Conservation (phyloP, 37 sponge, comb jelly and placozoan genomes). For the Aplysina aerophoba region DNA sequence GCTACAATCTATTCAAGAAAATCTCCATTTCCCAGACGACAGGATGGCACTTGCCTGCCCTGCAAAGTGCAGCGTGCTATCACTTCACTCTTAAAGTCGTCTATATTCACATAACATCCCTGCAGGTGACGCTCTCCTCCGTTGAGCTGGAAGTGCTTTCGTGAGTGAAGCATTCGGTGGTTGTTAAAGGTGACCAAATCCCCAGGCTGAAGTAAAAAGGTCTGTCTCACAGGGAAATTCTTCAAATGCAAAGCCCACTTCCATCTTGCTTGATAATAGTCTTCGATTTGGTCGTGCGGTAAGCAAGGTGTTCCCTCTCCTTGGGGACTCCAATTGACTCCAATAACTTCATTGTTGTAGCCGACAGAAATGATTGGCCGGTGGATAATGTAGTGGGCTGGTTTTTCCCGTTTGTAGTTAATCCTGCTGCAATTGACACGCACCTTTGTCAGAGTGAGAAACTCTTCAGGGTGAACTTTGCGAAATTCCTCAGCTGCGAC, state of each 20-base stretch:
- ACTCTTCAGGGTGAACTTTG: conserved; percentile 41
- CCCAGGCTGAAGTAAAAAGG: conserved; percentile 57
- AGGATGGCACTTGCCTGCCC: neutral
- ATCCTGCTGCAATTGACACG: conserved; percentile 73
- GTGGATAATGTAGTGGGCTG: conserved; percentile 39
- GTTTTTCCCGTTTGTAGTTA: conserved; percentile 44
- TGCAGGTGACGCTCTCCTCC: conserved; percentile 58
- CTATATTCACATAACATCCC: conserved; percentile 70
- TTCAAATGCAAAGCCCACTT: conserved; percentile 20
- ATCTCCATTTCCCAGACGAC: neutral
- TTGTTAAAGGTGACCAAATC: conserved; percentile 66
- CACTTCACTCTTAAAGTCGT: conserved; percentile 59
- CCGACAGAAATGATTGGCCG: conserved; percentile 60
- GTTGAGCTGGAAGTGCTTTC: conserved; percentile 53
- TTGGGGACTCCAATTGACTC: conserved; percentile 51
- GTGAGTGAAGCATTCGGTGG: conserved; percentile 51
- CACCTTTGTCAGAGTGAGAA: conserved; percentile 48
- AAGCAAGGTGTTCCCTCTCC: conserved; percentile 55
- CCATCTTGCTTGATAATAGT: conserved; percentile 56
- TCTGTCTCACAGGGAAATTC: neutral
- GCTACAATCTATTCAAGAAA: conserved; percentile 3
- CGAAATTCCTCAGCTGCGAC: conserved; percentile 65
- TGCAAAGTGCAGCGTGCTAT: neutral
- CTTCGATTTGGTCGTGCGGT: neutral
- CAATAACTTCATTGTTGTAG: conserved; percentile 38